Base-by-base conservation (phyloP, 2,888 invertebrate species). In the Latrodectus hesperus region DNA sequence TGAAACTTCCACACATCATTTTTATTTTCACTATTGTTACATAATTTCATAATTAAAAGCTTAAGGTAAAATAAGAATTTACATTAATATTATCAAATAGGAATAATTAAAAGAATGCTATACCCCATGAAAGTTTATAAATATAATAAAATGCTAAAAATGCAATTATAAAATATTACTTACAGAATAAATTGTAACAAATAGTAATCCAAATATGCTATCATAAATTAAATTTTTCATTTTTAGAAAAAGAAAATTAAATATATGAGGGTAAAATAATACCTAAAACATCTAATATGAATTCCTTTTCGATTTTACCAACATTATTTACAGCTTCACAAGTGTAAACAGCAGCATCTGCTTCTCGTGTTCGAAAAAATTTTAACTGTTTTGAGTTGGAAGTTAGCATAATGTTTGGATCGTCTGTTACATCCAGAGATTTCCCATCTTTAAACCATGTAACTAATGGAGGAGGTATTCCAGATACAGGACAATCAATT, bases 401-500 rank as follows among this genome's bases (percentile, higher is more conserved):
- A 16, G 88, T 84, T 11, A 88, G 38, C 80, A 84, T 76, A n/a
- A 88, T 84, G 38, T 88, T 88, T 49, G 91, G 91, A 77, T 91
- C 90, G 9, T 90, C 38, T 14, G 51, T 17, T n/a, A 26, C 17
- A n/a, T 64, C 79, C 0, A 89, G 38, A 9, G 67, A 71, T 38
- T 80, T 70, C 11, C 80, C 87, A 89, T 91, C 91, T 74, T 91
- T 90, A 26, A 91, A 90, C 92, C 92, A 92, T n/a, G 91, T 90
- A 10, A 92, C 90, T 12, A 89, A 89, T 26, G 92, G 92, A n/a
- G 89, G 76, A 3, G 91, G 92, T 51, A 90, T 89, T 91, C 75
- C 89, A 38, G 74, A 88, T n/a, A 82, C 89, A 26, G 84, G 87
- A 38, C 90, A 90, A 51, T 79, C 82, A 9, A 90, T 67, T 14